A percentile compares a stretch with the other conserved stretches of the same genome.
phyloP scores from a whole-genome alignment of 1,140 invertebrate species.

The Pristionchus pacificus region DNA sequence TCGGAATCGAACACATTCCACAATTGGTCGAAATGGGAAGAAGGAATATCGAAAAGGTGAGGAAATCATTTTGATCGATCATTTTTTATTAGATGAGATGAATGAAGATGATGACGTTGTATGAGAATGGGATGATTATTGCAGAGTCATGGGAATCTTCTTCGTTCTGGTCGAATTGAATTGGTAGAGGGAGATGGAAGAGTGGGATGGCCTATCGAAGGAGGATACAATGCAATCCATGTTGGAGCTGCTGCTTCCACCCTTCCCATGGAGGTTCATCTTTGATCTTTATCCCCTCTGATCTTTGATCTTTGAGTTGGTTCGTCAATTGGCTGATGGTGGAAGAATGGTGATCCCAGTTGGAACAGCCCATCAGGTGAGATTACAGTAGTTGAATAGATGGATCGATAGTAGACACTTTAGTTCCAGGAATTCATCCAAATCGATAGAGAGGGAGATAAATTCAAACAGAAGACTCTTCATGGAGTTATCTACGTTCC shows the following conservation, averaged over 20 bases:
- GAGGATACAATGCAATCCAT: conserved; percentile 86
- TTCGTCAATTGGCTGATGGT: conserved; percentile 73
- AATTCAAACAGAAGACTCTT: conserved; percentile 72
- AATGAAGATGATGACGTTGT: background rate
- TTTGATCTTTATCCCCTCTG: background rate
- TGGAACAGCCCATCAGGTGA: conserved; percentile 71
- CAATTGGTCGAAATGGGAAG: conserved; percentile 73
- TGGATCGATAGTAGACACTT: too few species aligned
- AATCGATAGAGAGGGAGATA: conserved; percentile 81
- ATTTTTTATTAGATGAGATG: background rate
- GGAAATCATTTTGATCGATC: too few species aligned
- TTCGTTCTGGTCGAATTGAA: background rate
- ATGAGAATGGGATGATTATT: background rate
- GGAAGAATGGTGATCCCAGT: conserved; percentile 81
- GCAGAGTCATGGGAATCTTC: background rate
- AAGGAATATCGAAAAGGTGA: conserved; percentile 71
- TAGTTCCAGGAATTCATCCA: conserved; percentile 67
- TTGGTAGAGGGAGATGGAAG: conserved; percentile 68
- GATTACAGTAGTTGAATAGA: too few species aligned
- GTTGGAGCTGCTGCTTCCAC: conserved; percentile 81
- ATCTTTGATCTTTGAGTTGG: conserved; percentile 61
- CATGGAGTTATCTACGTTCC: conserved; percentile 97
- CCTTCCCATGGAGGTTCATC: conserved; percentile 69
- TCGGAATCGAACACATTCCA: conserved; percentile 88
- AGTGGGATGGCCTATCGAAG: conserved; percentile 69